Evolutionary conservation across 2,113 vertebrate species (phyloP), one percentile per base, ranked within the genome.

Genomic region (Ameiurus melas): DNA sequence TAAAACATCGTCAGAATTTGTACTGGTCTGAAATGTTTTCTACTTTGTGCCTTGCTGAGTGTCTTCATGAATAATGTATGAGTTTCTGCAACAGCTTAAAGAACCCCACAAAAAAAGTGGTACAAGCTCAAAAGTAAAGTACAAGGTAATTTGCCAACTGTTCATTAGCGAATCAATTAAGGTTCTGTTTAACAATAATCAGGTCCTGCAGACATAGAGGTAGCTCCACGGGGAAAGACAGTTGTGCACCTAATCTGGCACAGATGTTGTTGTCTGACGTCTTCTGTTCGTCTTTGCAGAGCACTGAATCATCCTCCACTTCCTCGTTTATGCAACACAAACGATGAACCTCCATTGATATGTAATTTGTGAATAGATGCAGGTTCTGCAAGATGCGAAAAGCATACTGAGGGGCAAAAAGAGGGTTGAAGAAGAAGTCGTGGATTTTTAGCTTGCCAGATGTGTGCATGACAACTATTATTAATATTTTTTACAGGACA

Each of bases 131-230:
- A 83, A 83, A 83, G 57, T 62, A 62, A 62, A 83, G 80, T 83
- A 83, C 33, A 62, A 62, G 57, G 6, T 83, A 83, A 83, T 83
- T 83, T 43, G 80, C 80, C 80, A 83, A 83, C 80, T 83, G 80
- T 83, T 83, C 36, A 83, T 83, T 83, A 83, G 57, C 2, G 57
- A 57, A 83, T 83, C 80, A 83, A 83, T 83, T 83, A 83, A 62
- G 20, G 57, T 62, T 62, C 80, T 83, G 80, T 83, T 83, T 62
- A 83, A 83, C 80, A 83, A 83, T 83, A 62, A 83, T 83, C 80
- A 16, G 57, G 80, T 83, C 80, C 57, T 39, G 58, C 57, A 62
- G 57, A 83, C 80, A 83, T 22, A 14, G 57, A 83, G 33, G 80
- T 27, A 62, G 57, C 57, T 22, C 55, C 33, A 60, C 33, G 27